Evolutionary conservation across 2,113 vertebrate genomes (phyloP), one percentile per base, ranked within the genome.

Genomic region (zebrafish (Danio rerio)): DNA sequence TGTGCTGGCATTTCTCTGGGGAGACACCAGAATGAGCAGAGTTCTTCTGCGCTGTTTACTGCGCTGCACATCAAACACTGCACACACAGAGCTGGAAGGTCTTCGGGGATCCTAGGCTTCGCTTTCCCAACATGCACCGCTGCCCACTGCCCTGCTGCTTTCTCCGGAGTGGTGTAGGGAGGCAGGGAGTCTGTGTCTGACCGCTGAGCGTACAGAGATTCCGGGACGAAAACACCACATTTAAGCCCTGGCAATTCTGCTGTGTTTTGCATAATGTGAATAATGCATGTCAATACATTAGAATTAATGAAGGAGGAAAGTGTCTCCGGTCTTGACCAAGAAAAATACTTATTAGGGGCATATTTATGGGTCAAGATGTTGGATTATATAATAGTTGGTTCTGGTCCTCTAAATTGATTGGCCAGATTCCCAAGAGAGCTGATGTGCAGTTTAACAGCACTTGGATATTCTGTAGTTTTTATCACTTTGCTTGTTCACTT

Each of bases 11-110:
- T 59, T 85, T 88, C 87, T 91, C 92, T 83, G 87, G 81, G 82
- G 92, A 91, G 89, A 91, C 80, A 13, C 75, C 84, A 20, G 85
- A 85, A 79, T 18, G 77, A 78, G 76, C 13, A 65, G 85, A 86
- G 86, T 91, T 83, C 90, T 88, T 87, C 68, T 88, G 85, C 82
- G 89, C 85, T 91, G 91, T 93, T 93, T 93, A 92, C 92, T 89
- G 92, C 90, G 77, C 78, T 82, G 81, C 83, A 92, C 92, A 90
- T 92, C 91, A 93, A 94, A 93, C 90, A 77, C 21, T 18, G 82
- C 88, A 80, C 76, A 82, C 56, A 82, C 76, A 79, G 31, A 45
- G 66, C 11, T 62, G 42, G 52, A 78, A 56, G 59, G 65, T 87
- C 86, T 88, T 89, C 49, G 81, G 62, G 81, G 86, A 70, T 80